Evolutionary conservation across 2,888 invertebrate species (phyloP), one percentile per base, ranked within the genome.

Genomic region (Pemphredon lugubris): DNA sequence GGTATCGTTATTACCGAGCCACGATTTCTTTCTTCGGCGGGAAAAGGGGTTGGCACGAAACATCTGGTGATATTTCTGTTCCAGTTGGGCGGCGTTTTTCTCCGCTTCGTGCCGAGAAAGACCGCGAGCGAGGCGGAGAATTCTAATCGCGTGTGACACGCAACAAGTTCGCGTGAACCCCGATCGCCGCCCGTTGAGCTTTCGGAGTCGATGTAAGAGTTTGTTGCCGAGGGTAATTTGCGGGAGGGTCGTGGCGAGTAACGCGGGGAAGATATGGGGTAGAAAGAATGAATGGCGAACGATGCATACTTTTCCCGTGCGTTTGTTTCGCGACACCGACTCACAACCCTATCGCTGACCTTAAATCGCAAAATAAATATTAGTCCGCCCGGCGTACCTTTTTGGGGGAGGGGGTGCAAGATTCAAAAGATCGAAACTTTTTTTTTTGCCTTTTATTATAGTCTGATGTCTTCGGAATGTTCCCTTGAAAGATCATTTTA

Each of bases 131-230:
- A n/a, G 7, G 26, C 4, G 21, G 47, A 66, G 51, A 44, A 66
- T 59, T 72, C 59, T 79, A 65, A 72, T 72, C 61, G 72, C 61
- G 39, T 37, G 59, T 45, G 59, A 65, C 79, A 79, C 77, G 77
- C 77, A 77, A 79, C 79, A 79, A 77, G 77, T 77, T 77, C 21
- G 76, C 77, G 79, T 79, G 72, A 65, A 67, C 44, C 26, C 13
- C 42, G 40, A 16, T 20, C 16, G 26, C 13, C n/a, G n/a, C 13
- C n/a, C 34, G 23, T 13, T 30, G 47, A 57, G 51, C 21, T 23
- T 63, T 61, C 40, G 30, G n/a, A 6, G 11, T 18, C 16, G 13
- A 14, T 11, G 50, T 7, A 37, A 34, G 34, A 50, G 21, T 37
- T 18, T 20, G 18, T 20, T 20, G 34, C 26, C 26, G 4, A 3